Conservation (phyloP, 1,140 invertebrate species). For the Papilio aristodemus region DNA sequence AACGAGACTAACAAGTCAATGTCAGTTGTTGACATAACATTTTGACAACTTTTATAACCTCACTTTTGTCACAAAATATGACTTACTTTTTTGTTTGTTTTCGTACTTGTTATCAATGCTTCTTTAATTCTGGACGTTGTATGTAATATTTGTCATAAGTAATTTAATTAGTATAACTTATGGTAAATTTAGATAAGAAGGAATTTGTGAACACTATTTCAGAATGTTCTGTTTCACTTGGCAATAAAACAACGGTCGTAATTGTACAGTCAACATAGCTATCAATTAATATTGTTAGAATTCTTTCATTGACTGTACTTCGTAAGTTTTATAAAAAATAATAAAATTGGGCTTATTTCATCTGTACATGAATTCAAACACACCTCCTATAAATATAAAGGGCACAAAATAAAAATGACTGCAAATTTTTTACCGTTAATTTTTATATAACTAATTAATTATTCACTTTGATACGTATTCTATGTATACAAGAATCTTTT, state of each 20-base stretch:
- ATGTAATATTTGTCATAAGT: conserved; percentile 19
- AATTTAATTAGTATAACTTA: conserved; percentile 20
- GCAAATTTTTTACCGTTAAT: conserved; percentile 20
- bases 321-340: conserved; percentile 24
- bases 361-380: neutral
- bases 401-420: conserved; percentile 27
- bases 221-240: neutral
- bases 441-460: conserved; percentile 38
- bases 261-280: neutral
- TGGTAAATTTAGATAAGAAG: neutral
- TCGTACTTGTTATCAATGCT: neutral
- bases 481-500: neutral
- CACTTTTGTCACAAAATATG: conserved; percentile 11
- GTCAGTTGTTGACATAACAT: neutral
- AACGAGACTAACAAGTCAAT: conserved; percentile 4
- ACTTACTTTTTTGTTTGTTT: neutral
- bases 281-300: neutral
- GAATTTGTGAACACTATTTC: neutral
- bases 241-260: neutral
- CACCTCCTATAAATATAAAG: conserved; percentile 17
- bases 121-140: neutral
- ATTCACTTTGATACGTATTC: neutral
- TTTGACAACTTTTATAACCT: conserved; percentile 5
- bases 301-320: conserved; percentile 22
- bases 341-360: conserved; percentile 24